Evolutionary conservation across 2,797 vertebrate genomes (phyloP).

Genomic region (Liparis tanakae): DNA sequence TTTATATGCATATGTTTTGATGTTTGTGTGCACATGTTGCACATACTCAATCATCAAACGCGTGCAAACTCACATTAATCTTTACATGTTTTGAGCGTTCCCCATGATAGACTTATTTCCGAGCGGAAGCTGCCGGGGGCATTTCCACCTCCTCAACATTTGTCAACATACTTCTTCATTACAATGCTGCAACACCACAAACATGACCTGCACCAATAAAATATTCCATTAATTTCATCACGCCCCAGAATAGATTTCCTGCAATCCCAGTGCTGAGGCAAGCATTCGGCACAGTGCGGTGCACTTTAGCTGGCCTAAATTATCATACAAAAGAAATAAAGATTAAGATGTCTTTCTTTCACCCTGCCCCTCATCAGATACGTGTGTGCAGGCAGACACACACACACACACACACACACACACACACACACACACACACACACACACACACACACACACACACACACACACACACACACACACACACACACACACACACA

Average conservation of each 20-base stretch:
- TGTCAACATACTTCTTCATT: constrained; percentile 70
- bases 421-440: too few relatives aligned
- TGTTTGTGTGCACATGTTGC: constrained; percentile 8
- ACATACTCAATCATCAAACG: constrained; percentile 40
- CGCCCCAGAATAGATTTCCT: constrained; percentile 64
- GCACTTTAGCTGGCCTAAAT: constrained; percentile 60
- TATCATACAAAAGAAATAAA: constrained; percentile 77
- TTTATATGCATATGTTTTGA: constrained; percentile 35
- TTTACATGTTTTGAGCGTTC: constrained; percentile 57
- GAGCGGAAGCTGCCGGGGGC: constrained; percentile 53
- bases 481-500: too few relatives aligned
- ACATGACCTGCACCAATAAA: constrained; percentile 75
- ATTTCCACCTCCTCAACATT: constrained; percentile 63
- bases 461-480: too few relatives aligned
- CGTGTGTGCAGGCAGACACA: too few relatives aligned
- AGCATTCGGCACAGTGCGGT: constrained; percentile 45
- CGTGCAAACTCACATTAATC: constrained; percentile 61
- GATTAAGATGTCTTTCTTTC: constrained; percentile 62
- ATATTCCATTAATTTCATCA: constrained; percentile 72
- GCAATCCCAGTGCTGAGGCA: constrained; percentile 61
- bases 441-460: too few relatives aligned
- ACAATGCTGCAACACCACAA: constrained; percentile 61
- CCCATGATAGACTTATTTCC: constrained; percentile 63
- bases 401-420: too few relatives aligned
- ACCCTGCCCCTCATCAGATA: constrained; percentile 61